Conservation (phyloP, 1,140 invertebrate species). For the Drosophila kikkawai region DNA sequence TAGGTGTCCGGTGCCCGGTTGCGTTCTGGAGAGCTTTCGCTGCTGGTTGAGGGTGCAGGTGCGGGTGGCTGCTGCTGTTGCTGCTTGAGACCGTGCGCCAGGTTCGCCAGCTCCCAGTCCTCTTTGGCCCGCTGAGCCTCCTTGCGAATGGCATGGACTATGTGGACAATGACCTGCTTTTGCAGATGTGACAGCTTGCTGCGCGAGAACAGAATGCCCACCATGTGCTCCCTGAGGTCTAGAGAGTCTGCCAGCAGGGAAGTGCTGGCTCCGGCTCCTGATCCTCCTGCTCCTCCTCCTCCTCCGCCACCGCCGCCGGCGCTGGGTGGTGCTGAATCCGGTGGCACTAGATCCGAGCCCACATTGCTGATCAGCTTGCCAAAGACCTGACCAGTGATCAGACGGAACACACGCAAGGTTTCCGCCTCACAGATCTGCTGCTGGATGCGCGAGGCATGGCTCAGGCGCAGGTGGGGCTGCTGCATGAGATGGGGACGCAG, state of each 20-base stretch:
- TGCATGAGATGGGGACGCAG: conserved; percentile 39
- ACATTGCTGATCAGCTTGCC: conserved; percentile 91
- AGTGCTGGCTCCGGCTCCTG: conserved; percentile 11
- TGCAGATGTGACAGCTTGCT: conserved; percentile 97
- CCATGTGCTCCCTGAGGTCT: conserved; percentile 97
- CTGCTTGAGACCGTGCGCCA: conserved; percentile 75
- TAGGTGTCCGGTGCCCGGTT: conserved; percentile 92
- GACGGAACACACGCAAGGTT: conserved; percentile 96
- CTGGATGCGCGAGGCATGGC: conserved; percentile 88
- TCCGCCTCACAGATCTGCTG: conserved; percentile 96
- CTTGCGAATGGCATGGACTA: conserved; percentile 96
- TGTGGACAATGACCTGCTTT: conserved; percentile 97
- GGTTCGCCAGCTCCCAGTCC: conserved; percentile 91
- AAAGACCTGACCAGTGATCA: conserved; percentile 95
- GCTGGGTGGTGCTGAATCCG: conserved; percentile 9
- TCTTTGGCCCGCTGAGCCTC: conserved; percentile 94
- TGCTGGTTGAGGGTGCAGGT: conserved; percentile 13
- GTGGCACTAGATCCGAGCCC: conserved; percentile 39
- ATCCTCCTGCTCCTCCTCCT: neutral
- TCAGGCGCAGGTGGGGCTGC: conserved; percentile 57
- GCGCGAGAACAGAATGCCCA: conserved; percentile 97
- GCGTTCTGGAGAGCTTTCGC: conserved; percentile 80
- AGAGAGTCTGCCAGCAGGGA: conserved; percentile 79
- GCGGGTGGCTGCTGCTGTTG: conserved; percentile 56
- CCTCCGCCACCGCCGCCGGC: neutral